Evolutionary conservation across 2,797 vertebrate species (phyloP).

Genomic region (Podarcis siculus): DNA sequence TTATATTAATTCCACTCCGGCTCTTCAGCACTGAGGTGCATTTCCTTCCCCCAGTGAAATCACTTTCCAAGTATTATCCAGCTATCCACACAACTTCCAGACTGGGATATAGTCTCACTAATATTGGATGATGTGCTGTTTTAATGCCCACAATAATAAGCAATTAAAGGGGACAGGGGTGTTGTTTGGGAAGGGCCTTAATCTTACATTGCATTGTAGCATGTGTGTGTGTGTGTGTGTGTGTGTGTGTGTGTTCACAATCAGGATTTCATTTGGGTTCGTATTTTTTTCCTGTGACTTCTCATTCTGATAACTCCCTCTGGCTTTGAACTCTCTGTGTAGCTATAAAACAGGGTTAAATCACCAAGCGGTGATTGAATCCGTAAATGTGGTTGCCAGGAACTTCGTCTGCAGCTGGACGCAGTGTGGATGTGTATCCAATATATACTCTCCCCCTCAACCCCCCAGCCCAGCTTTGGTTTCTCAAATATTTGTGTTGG

Average conservation of each 20-base stretch:
- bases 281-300: not conserved
- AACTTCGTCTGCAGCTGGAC: not conserved
- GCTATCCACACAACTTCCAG: not conserved
- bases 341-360: constrained; percentile 14
- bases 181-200: not conserved
- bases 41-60: not conserved
- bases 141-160: not conserved
- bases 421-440: not conserved
- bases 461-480: not conserved
- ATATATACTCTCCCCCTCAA: not conserved
- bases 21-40: not conserved
- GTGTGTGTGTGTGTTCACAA: not conserved
- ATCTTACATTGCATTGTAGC: not conserved
- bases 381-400: not conserved
- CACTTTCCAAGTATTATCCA: not conserved
- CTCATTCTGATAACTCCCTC: not conserved
- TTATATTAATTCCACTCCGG: too few relatives aligned
- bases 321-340: not conserved
- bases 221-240: not conserved
- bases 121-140: not conserved
- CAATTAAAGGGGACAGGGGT: not conserved
- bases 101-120: not conserved
- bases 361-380: not conserved
- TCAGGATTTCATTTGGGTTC: not conserved
- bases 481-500: constrained; percentile 39